phyloP scores from a whole-genome alignment of 2,113 vertebrate species.

The Corythornis madagascariensis region DNA sequence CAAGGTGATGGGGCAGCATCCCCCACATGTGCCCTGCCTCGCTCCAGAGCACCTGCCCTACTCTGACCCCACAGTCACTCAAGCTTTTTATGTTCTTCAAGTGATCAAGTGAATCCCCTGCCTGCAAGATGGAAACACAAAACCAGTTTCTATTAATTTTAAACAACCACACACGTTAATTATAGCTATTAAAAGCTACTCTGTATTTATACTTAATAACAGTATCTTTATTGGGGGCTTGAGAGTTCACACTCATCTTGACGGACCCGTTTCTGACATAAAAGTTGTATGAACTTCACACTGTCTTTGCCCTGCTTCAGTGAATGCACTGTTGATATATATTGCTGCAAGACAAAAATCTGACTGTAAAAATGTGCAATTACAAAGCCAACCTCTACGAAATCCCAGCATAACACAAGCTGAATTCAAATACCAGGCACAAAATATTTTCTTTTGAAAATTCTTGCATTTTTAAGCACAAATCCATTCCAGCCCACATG shows the following conservation, averaged over 20 bases:
- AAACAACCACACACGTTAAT: slow-evolving; percentile 40
- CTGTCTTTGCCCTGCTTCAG: neutral
- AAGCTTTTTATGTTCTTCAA: neutral
- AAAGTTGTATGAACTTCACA: neutral
- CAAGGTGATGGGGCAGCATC: neutral
- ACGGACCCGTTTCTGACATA: neutral
- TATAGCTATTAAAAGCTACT: slow-evolving; percentile 48
- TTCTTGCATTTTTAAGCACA: neutral
- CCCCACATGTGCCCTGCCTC: rapidly evolving
- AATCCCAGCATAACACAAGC: neutral
- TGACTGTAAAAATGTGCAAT: neutral
- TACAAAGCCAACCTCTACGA: neutral
- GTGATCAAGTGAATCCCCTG: neutral
- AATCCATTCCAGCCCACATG: slow-evolving; percentile 11
- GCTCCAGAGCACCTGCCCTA: neutral
- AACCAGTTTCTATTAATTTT: neutral
- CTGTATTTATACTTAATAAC: slow-evolving; percentile 58
- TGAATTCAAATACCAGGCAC: slow-evolving; percentile 4
- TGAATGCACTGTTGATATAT: neutral
- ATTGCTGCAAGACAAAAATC: neutral
- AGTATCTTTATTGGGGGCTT: slow-evolving; percentile 32
- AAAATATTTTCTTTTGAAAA: slow-evolving; percentile 25
- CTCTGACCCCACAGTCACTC: neutral
- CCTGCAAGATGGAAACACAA: neutral
- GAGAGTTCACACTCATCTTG: slow-evolving; percentile 30